A percentile compares a stretch with the other conserved stretches of the same genome.
Conservation (phyloP, 2,113 vertebrate genomes). For the Macquaria australasica region DNA sequence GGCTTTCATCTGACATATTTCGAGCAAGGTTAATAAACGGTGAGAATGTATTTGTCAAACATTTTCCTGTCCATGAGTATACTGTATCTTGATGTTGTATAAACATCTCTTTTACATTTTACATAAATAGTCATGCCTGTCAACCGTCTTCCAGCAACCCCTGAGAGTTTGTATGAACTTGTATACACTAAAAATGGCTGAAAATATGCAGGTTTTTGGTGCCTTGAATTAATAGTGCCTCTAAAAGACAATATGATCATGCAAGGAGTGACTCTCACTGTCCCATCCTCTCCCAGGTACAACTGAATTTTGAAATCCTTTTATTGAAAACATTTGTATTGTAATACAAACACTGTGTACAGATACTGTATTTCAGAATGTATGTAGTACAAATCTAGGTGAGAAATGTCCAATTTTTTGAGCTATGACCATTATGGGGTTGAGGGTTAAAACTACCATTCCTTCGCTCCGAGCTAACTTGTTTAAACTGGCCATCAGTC, state of each 20-base stretch:
- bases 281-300: neutral
- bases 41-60: neutral
- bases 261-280: neutral
- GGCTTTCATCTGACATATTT: slow-evolving; percentile 23
- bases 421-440: neutral
- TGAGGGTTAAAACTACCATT: neutral
- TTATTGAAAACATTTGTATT: neutral
- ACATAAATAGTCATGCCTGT: neutral
- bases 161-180: neutral
- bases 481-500: slow-evolving; percentile 26
- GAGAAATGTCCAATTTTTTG: neutral
- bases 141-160: neutral
- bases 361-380: no score
- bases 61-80: neutral
- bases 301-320: neutral
- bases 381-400: neutral
- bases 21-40: neutral
- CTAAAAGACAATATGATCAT: neutral
- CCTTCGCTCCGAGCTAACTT: neutral
- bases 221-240: neutral
- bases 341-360: neutral
- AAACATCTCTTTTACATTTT: neutral
- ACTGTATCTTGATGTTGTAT: neutral
- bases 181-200: neutral
- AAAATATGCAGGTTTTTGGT: neutral